These are phyloP conservation scores for Stomatorhinus ivindoensis DNA, from an alignment of 2,113 vertebrate species.

Conservation along the genomic window DNA sequence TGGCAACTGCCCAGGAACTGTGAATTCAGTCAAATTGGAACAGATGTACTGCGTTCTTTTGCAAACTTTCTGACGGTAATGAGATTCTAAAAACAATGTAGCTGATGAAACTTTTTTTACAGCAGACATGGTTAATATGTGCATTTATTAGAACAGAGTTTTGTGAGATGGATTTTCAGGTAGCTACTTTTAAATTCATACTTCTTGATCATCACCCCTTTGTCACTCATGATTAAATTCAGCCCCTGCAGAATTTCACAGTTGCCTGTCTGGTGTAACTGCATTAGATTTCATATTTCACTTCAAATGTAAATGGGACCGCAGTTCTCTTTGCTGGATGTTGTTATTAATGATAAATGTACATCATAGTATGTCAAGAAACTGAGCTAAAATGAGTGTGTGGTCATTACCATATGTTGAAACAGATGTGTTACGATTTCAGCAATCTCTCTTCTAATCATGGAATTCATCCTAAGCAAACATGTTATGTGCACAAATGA, in stretches of 20 bases:
- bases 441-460: background rate
- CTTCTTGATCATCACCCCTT: background rate
- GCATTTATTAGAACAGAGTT: background rate
- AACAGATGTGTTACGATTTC: background rate
- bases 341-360: background rate
- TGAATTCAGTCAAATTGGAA: constrained; percentile 17
- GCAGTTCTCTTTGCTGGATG: constrained; percentile 1
- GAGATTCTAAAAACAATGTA: background rate
- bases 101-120: background rate
- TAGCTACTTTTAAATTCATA: background rate
- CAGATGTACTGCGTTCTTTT: constrained; percentile 18
- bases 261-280: background rate
- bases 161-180: background rate
- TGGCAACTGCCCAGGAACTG: constrained; percentile 18
- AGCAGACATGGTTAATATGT: background rate
- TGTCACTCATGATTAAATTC: constrained; percentile 6
- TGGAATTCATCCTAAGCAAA: background rate
- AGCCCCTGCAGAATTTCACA: background rate
- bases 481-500: background rate
- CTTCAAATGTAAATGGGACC: background rate
- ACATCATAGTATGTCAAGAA: background rate
- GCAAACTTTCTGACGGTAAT: constrained; percentile 9
- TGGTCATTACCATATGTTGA: background rate
- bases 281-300: background rate
- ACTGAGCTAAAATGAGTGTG: background rate